Evolutionary conservation across 2,113 vertebrate species (phyloP), one percentile per base, ranked within the genome.

Genomic region (Xenus cinereus): DNA sequence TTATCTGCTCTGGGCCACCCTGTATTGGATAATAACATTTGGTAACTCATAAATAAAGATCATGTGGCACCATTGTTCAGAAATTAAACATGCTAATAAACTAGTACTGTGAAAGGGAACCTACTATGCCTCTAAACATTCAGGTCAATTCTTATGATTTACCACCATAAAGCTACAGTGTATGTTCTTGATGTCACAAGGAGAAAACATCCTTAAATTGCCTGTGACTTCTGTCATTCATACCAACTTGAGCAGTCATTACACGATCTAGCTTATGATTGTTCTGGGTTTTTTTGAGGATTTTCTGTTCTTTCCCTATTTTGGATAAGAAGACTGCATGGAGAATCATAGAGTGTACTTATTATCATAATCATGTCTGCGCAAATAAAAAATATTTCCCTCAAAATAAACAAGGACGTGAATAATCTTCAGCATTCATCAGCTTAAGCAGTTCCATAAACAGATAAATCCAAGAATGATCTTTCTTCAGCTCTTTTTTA

Each of bases 21-120:
- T 84, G 32, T 79, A 94, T 76, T 89, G 48, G 88, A 90, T 89
- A 96, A 97, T 93, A 93, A 68, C 39, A 33, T 94, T 81, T 89
- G 23, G 64, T 54, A 87, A 51, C 60, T 95, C n/a, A 73, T 66
- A 94, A 91, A 88, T 82, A 87, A 76, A 86, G 22, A 85, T 26
- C 72, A 80, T 0, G 0, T 87, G 48, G 50, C 35, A 74, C 7
- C 15, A 33, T 92, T 79, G 78, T 48, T 79, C 39, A 87, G 64
- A 68, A 92, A 87, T 74, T 83, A 92, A 78, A 84, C n/a, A 68
- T 54, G 26, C 79, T 92, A 93, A 87, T 89, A 72, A 82, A 89
- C 53, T n/a, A 46, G 21, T 37, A 72, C 35, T 62, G 41, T 73
- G 80, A 81, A 89, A 84, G 5, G 33, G 48, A 89, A 69, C 21